These are phyloP conservation scores for Pollenia angustigena DNA, from an alignment of 2,888 invertebrate species.

Conservation along the genomic window DNA sequence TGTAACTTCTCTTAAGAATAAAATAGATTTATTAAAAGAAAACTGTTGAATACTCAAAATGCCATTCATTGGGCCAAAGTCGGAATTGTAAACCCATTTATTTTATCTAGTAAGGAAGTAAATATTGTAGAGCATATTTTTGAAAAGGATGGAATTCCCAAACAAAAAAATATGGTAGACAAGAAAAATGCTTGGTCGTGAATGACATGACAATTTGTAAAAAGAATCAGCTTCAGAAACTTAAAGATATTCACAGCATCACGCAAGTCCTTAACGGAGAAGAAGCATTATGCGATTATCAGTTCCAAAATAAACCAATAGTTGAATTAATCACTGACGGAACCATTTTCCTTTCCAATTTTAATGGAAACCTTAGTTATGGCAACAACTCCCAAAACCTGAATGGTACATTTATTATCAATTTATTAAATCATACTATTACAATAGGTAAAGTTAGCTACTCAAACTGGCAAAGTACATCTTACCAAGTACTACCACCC, in stretches of 20 bases:
- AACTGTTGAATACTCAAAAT: slow-evolving; percentile 69
- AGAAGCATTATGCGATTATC: slow-evolving; percentile 12
- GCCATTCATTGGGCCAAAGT: slow-evolving; percentile 5
- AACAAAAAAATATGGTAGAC: slow-evolving; percentile 45
- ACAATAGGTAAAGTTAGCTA: too few relatives aligned
- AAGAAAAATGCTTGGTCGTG: slow-evolving; percentile 1
- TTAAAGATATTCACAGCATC: slow-evolving; percentile 4
- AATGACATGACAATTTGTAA: too few relatives aligned
- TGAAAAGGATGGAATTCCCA: slow-evolving; percentile 66
- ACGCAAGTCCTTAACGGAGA: neutral
- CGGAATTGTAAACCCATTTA: slow-evolving; percentile 57
- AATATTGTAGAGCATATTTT: slow-evolving; percentile 63
- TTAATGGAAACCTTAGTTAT: neutral
- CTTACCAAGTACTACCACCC: too few relatives aligned
- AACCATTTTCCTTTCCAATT: slow-evolving; percentile 17
- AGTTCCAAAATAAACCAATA: slow-evolving; percentile 18
- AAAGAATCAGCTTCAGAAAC: neutral
- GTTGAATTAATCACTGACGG: slow-evolving; percentile 18
- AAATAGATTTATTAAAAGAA: slow-evolving; percentile 69
- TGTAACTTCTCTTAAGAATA: slow-evolving; percentile 58
- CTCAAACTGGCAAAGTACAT: too few relatives aligned
- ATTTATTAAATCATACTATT: too few relatives aligned
- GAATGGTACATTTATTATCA: slow-evolving; percentile 45
- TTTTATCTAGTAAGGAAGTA: slow-evolving; percentile 69
- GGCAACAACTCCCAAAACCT: slow-evolving; percentile 20